Evolutionary conservation across 2,888 invertebrate genomes (phyloP), one percentile per base, ranked within the genome.

Genomic region (Mesorhabditis spiculigera): DNA sequence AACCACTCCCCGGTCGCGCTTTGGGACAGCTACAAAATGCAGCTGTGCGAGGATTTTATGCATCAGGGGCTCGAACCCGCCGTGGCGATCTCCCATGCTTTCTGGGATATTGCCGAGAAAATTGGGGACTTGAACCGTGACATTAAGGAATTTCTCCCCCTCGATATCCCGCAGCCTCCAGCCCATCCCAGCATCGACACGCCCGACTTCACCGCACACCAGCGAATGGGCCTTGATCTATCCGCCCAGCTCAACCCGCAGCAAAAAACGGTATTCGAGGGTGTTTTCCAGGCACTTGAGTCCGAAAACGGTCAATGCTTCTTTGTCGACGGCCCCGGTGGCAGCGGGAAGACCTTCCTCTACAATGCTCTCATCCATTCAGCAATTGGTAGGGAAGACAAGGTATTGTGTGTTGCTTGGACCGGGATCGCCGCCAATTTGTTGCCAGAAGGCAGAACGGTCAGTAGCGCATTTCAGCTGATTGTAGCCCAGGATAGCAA

Each of bases 321-420:
- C 63, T 86, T 86, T 73, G 68, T 87, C 5, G 87, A 87, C 77
- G 87, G 86, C 13, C 86, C 87, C 3, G 87, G 86, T 5, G 87
- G 87, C 16, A 85, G 86, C 41, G 87, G 87, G 4, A 88, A 88
- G 78, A 87, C 87, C 4, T 87, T 78, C 71, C 70, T 88, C 2
- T 85, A 87, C 64, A 82, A 80, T 13, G n/a, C 8, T n/a, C 0
- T 13, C 58, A 50, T 13, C 58, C n/a, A 50, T 50, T 50, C n/a
- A 50, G 8, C 58, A 50, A 10, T n/a, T 50, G 58, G 50, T 42
- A 66, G 5, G 45, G 63, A 50, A 16, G 62, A 62, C n/a, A 66
- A 69, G 41, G 63, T 75, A 10, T 43, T 70, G 13, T 61, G 65
- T 13, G 45, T 65, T 5, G 70, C 74, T 6, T 75, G 74, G 71